These are phyloP conservation scores for Temnothorax rugatulus DNA, from an alignment of 2,888 invertebrate genomes.

Conservation along the genomic window DNA sequence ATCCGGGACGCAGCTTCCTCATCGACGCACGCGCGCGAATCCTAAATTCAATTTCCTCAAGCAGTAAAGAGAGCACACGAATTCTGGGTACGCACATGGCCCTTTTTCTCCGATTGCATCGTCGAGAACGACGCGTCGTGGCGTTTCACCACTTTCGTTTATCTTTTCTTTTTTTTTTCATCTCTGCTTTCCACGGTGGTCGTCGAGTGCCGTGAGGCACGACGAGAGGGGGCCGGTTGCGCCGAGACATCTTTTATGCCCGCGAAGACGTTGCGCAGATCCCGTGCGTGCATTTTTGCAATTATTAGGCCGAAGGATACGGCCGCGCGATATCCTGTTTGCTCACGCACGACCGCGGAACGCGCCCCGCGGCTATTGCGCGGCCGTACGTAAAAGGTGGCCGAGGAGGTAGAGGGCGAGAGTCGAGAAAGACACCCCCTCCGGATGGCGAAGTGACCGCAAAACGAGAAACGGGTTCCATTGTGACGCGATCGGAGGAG, in stretches of 20 bases:
- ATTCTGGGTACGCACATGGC: slow-evolving; percentile 68
- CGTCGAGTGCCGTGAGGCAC: slow-evolving; percentile 20
- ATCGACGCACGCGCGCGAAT: slow-evolving; percentile 16
- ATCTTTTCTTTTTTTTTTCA: neutral
- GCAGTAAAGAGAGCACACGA: neutral
- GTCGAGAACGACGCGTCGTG: slow-evolving; percentile 31
- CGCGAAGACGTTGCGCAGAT: slow-evolving; percentile 38
- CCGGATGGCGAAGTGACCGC: slow-evolving; percentile 43
- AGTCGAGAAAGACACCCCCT: neutral
- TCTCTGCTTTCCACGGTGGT: neutral
- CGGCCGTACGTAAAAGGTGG: neutral
- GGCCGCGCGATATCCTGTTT: slow-evolving; percentile 50
- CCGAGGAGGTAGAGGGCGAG: neutral
- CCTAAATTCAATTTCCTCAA: slow-evolving; percentile 54
- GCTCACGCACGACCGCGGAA: slow-evolving; percentile 53
- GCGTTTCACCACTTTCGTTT: slow-evolving; percentile 13
- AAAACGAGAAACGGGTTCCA: slow-evolving; percentile 20
- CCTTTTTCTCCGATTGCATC: slow-evolving; percentile 69
- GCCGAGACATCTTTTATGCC: slow-evolving; percentile 13
- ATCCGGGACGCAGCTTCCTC: slow-evolving; percentile 24
- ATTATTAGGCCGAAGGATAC: slow-evolving; percentile 48
- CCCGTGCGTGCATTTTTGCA: slow-evolving; percentile 46
- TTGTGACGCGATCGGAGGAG: slow-evolving; percentile 44
- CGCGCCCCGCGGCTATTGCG: slow-evolving; percentile 35
- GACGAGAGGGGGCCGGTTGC: neutral